Evolutionary conservation across 1,140 invertebrate species (phyloP).

Genomic region (Listronotus oregonensis): DNA sequence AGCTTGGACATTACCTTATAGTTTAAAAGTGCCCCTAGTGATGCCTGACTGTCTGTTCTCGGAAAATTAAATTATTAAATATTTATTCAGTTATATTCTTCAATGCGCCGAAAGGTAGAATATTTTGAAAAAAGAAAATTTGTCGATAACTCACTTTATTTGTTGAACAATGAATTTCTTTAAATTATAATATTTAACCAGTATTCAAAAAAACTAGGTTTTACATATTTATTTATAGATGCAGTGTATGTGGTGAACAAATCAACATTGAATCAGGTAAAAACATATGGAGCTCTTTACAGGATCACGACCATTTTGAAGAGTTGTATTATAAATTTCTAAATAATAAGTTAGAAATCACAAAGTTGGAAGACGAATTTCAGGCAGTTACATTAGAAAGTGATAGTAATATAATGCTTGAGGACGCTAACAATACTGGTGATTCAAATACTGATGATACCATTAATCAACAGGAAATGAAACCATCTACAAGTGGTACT

Average conservation of each 20-base stretch:
- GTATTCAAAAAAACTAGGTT: not conserved
- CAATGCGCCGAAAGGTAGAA: too few species aligned
- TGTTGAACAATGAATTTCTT: not conserved
- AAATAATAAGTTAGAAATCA: constrained; percentile 18
- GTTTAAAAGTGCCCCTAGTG: too few species aligned
- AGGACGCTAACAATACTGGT: not conserved
- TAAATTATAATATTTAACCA: not conserved
- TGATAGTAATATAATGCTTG: not conserved
- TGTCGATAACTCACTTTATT: too few species aligned
- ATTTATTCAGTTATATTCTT: too few species aligned
- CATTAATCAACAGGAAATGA: constrained; percentile 23
- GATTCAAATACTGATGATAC: constrained; percentile 29
- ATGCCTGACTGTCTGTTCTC: too few species aligned
- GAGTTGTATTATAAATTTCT: constrained; percentile 31
- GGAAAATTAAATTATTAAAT: too few species aligned
- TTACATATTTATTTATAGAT: constrained; percentile 14
- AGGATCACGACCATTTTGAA: constrained; percentile 45
- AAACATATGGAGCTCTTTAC: constrained; percentile 38
- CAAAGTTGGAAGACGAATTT: constrained; percentile 8
- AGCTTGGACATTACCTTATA: too few species aligned
- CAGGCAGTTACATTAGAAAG: constrained; percentile 2
- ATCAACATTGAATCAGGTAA: constrained; percentile 28
- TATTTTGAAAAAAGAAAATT: too few species aligned
- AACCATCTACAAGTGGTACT: constrained; percentile 5
- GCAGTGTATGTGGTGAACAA: constrained; percentile 35